Evolutionary conservation across 2,113 vertebrate species (phyloP).

Genomic region (Microcebus tavaratra): DNA sequence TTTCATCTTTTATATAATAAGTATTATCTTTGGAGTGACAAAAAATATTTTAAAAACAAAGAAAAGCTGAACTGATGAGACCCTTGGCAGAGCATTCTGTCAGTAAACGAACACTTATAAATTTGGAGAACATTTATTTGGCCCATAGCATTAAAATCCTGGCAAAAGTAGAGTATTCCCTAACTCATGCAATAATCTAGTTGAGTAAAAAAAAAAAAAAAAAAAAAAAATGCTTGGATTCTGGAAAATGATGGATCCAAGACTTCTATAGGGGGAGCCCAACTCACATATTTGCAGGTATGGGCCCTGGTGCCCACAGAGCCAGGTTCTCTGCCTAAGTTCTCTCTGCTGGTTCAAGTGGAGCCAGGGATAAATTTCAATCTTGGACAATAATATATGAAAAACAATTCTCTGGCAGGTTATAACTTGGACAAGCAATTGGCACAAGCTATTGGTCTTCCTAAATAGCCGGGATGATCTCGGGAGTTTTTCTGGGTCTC

Average conservation of each 20-base stretch:
- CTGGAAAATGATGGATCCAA: background rate
- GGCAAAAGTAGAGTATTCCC: background rate
- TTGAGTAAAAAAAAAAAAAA: background rate
- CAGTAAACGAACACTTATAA: background rate
- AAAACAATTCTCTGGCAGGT: background rate
- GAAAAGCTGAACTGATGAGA: background rate
- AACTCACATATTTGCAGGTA: background rate
- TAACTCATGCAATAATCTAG: background rate
- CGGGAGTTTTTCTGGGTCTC: background rate
- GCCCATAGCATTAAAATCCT: background rate
- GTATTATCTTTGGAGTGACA: background rate
- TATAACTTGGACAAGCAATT: background rate
- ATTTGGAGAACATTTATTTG: slow-evolving; percentile 15
- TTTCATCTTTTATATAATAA: background rate
- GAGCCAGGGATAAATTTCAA: background rate
- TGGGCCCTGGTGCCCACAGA: background rate
- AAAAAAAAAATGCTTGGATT: background rate
- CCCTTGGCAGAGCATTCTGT: background rate
- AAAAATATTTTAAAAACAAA: slow-evolving; percentile 15
- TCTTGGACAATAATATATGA: background rate
- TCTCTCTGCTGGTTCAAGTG: background rate
- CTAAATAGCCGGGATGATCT: background rate
- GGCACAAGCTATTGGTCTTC: background rate
- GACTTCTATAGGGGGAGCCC: background rate
- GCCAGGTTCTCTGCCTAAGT: background rate